These are phyloP conservation scores for Melolontha melolontha DNA, from an alignment of 2,888 invertebrate species.

Conservation along the genomic window DNA sequence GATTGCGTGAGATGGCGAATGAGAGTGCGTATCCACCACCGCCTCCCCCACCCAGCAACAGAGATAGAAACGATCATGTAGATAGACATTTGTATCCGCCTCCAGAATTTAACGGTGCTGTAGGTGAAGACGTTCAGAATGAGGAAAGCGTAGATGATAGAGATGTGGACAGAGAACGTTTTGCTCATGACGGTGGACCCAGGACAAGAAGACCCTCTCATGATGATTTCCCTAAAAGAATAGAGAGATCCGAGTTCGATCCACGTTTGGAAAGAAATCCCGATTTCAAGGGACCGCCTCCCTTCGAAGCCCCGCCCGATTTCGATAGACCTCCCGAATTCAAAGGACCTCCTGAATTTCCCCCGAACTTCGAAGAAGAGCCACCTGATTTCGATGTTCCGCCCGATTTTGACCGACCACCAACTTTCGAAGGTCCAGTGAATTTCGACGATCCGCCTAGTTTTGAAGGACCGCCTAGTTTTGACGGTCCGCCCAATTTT, in stretches of 20 bases:
- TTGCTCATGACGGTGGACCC: conserved; percentile 30
- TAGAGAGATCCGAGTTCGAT: conserved; percentile 15
- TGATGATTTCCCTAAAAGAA: conserved; percentile 15
- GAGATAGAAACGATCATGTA: conserved; percentile 42
- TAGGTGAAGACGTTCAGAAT: conserved; percentile 11
- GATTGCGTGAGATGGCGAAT: conserved; percentile 54
- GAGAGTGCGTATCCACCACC: conserved; percentile 30
- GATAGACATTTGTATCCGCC: conserved; percentile 32
- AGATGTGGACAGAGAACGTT: neutral
- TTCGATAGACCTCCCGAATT: conserved; percentile 26
- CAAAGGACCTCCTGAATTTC: conserved; percentile 24
- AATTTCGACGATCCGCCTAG: conserved; percentile 24
- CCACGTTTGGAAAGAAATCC: conserved; percentile 8
- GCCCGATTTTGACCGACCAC: conserved; percentile 15
- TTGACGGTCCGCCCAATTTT: conserved; percentile 22
- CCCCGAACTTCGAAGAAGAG: conserved; percentile 1
- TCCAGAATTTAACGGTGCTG: conserved; percentile 14
- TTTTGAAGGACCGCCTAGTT: conserved; percentile 36
- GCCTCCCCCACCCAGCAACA: conserved; percentile 32
- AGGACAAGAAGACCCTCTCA: conserved; percentile 43
- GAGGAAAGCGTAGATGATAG: neutral
- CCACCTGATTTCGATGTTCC: conserved; percentile 50
- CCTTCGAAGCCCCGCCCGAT: conserved; percentile 50
- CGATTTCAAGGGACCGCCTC: conserved; percentile 54
- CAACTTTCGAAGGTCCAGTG: conserved; percentile 15